Percentiles rank a stretch among this genome's conserved stretches.
These are phyloP conservation scores for Sclerodermus sp. DNA, from an alignment of 2,888 invertebrate species.

Conservation along the genomic window DNA sequence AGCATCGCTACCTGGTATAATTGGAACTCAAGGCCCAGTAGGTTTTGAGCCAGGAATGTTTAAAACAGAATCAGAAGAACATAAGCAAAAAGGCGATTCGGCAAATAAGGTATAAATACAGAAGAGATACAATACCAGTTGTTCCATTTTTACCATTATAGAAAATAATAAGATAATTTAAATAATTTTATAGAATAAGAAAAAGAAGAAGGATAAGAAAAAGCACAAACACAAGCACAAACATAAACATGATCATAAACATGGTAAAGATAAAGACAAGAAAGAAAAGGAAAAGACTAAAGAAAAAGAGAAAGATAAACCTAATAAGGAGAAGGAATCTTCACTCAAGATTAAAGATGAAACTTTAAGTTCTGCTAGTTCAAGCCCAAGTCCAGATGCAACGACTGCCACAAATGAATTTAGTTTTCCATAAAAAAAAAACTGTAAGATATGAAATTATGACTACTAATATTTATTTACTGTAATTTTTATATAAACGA, in stretches of 20 bases:
- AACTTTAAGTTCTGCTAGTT: conserved; percentile 75
- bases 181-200: conserved; percentile 55
- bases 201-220: conserved; percentile 88
- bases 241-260: conserved; percentile 62
- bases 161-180: neutral
- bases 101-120: conserved; percentile 63
- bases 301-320: conserved; percentile 54
- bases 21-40: conserved; percentile 71
- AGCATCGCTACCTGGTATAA: conserved; percentile 74
- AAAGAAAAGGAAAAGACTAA: conserved; percentile 68
- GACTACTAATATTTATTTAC: too few relatives aligned
- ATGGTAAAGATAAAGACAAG: conserved; percentile 66
- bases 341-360: conserved; percentile 71
- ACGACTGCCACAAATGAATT: conserved; percentile 47
- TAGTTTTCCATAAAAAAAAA: conserved; percentile 36
- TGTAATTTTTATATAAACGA: too few relatives aligned
- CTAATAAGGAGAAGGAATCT: conserved; percentile 61
- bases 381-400: conserved; percentile 72
- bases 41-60: conserved; percentile 88
- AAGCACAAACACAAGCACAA: conserved; percentile 79
- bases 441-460: too few relatives aligned
- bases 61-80: conserved; percentile 61
- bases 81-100: conserved; percentile 63
- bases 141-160: too few relatives aligned
- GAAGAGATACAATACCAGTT: too few relatives aligned